Conservation (phyloP, 2,888 invertebrate species). For the Euzophera pinguis region DNA sequence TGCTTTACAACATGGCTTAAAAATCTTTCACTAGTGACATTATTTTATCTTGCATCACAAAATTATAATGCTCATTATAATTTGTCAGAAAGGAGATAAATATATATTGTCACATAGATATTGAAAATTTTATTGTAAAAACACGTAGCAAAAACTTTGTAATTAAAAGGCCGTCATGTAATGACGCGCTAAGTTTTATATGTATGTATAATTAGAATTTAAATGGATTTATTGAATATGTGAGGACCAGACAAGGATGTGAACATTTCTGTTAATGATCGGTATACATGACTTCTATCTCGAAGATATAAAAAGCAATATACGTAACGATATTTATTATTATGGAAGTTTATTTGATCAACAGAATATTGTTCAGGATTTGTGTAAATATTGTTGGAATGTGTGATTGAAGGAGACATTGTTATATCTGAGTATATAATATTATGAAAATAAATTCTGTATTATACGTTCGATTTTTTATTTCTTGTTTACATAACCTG, state of each 20-base stretch:
- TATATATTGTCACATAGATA: constrained; percentile 13
- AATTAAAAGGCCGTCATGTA: constrained; percentile 47
- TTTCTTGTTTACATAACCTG: constrained; percentile 23
- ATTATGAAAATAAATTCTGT: constrained; percentile 72
- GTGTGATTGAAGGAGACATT: constrained; percentile 45
- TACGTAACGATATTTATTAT: constrained; percentile 3
- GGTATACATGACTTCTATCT: not conserved
- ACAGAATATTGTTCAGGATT: constrained; percentile 34
- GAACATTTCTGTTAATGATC: constrained; percentile 26
- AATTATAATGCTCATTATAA: not conserved
- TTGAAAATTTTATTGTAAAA: constrained; percentile 11
- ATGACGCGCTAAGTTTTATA: constrained; percentile 51
- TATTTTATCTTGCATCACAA: not conserved
- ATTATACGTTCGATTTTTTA: constrained; percentile 53
- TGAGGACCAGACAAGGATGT: constrained; percentile 43
- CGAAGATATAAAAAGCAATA: not conserved
- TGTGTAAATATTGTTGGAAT: constrained; percentile 69
- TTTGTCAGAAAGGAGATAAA: constrained; percentile 9
- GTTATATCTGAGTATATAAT: constrained; percentile 72
- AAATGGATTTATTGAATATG: constrained; percentile 38
- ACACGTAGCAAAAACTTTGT: constrained; percentile 33
- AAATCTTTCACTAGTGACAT: not conserved
- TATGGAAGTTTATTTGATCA: constrained; percentile 5
- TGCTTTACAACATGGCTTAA: not conserved
- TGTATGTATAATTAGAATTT: constrained; percentile 51